phyloP scores from a whole-genome alignment of 2,113 vertebrate genomes.

The Platycercus adscitus region DNA sequence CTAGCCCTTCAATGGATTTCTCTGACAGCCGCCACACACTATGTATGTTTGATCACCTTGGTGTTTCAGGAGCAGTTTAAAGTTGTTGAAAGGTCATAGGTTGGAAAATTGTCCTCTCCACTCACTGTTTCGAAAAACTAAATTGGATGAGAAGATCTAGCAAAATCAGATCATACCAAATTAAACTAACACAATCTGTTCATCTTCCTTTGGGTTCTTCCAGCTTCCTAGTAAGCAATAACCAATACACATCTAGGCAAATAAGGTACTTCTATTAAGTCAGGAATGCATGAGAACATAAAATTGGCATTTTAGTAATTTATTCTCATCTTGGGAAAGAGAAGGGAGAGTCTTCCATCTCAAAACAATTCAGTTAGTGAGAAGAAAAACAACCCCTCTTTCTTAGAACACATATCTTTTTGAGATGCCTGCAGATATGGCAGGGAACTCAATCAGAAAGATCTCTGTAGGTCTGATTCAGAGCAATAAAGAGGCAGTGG shows the following conservation, averaged over 20 bases:
- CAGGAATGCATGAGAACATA: background rate
- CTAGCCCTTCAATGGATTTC: background rate
- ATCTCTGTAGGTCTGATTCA: background rate
- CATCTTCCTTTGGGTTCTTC: slow-evolving; percentile 14
- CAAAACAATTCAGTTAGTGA: background rate
- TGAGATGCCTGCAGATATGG: background rate
- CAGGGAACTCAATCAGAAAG: background rate
- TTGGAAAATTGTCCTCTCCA: slow-evolving; percentile 14
- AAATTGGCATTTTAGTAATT: background rate
- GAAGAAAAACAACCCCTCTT: background rate
- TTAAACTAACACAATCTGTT: slow-evolving; percentile 19
- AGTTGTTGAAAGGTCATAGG: background rate
- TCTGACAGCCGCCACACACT: background rate
- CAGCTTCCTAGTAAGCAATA: background rate
- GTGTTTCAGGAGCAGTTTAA: background rate
- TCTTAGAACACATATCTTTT: background rate
- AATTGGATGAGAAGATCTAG: slow-evolving; percentile 46
- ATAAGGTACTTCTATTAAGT: slow-evolving; percentile 1
- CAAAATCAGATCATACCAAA: background rate
- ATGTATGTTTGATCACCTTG: background rate
- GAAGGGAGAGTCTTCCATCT: background rate
- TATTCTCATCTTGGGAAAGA: slow-evolving; percentile 17
- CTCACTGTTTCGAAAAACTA: background rate
- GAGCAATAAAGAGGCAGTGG: background rate
- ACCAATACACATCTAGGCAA: slow-evolving; percentile 1